phyloP scores from a whole-genome alignment of 2,888 invertebrate genomes.

The Linnaemya vulpina region DNA sequence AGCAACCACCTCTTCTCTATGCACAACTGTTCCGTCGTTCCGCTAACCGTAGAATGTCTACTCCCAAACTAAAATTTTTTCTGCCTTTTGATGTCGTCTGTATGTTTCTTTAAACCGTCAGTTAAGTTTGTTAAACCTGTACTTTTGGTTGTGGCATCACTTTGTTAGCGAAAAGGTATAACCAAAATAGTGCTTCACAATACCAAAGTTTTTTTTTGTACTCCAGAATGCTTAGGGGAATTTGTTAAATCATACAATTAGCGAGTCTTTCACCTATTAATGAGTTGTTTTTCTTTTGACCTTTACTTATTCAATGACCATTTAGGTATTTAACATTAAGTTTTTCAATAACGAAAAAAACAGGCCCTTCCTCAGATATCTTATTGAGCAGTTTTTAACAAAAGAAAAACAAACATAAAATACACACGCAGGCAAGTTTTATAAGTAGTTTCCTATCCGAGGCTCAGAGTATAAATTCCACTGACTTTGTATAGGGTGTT shows the following conservation, averaged over 20 bases:
- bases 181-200: too few relatives aligned
- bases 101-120: conserved; percentile 18
- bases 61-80: conserved; percentile 5
- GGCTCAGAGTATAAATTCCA: too few relatives aligned
- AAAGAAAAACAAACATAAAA: too few relatives aligned
- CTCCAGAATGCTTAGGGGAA: conserved; percentile 24
- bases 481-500: too few relatives aligned
- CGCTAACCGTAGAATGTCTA: not conserved
- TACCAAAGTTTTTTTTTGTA: too few relatives aligned
- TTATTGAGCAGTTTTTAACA: too few relatives aligned
- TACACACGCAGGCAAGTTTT: too few relatives aligned
- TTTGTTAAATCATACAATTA: conserved; percentile 40
- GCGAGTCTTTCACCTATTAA: conserved; percentile 27
- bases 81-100: conserved; percentile 19
- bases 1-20: not conserved
- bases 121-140: conserved; percentile 35
- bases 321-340: too few relatives aligned
- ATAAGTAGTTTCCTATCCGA: too few relatives aligned
- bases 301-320: not conserved
- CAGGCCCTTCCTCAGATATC: too few relatives aligned
- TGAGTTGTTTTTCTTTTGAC: conserved; percentile 9
- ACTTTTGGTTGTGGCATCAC: conserved; percentile 27
- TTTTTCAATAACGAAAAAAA: too few relatives aligned
- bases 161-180: conserved; percentile 55
- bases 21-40: conserved; percentile 12